These are phyloP conservation scores for Talpa occidentalis DNA, from an alignment of 2,113 vertebrate genomes.

Conservation along the genomic window DNA sequence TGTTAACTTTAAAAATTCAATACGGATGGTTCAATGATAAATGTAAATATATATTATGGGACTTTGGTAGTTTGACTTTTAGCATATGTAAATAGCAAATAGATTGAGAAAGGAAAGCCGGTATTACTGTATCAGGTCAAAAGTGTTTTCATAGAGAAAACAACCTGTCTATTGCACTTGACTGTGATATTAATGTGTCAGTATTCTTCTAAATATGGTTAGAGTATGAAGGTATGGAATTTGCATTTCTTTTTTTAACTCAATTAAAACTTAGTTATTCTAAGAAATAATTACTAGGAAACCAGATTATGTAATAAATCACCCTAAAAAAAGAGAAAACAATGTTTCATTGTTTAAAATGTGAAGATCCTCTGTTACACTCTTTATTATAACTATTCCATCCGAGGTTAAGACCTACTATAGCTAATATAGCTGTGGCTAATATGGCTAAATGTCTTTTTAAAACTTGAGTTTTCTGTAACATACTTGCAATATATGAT, in stretches of 20 bases:
- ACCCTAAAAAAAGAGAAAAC: not conserved
- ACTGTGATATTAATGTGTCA: not conserved
- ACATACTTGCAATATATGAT: constrained; percentile 34
- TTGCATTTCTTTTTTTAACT: not conserved
- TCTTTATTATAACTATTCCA: not conserved
- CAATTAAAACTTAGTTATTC: constrained; percentile 29
- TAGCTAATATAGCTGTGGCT: not conserved
- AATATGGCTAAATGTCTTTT: not conserved
- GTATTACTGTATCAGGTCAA: not conserved
- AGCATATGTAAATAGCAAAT: not conserved
- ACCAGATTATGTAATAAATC: not conserved
- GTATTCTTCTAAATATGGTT: not conserved
- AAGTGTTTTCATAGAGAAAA: not conserved
- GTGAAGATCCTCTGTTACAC: not conserved
- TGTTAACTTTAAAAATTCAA: constrained; percentile 26
- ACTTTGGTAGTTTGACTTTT: not conserved
- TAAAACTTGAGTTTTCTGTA: constrained; percentile 41
- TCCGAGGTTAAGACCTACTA: not conserved
- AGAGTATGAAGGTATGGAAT: not conserved
- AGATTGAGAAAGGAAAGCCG: not conserved
- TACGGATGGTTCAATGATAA: not conserved
- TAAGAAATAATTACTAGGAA: constrained; percentile 16
- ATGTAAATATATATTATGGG: not conserved
- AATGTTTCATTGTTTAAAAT: not conserved
- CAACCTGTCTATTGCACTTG: not conserved